Conservation (phyloP, 2,797 vertebrate species). For the Pempheris klunzingeri region DNA sequence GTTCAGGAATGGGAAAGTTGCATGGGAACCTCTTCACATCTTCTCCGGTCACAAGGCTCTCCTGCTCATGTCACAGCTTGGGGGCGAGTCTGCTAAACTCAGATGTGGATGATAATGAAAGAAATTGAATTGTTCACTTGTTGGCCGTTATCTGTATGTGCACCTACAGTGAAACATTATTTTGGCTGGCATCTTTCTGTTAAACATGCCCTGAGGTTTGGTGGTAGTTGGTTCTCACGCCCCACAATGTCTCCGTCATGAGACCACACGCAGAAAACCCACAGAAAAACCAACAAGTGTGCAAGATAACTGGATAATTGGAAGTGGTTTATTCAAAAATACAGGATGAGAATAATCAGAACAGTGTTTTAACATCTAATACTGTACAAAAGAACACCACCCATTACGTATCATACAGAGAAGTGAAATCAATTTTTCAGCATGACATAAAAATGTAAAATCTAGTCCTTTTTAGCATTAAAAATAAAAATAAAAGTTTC, state of each 20-base stretch:
- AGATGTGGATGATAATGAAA: slow-evolving; percentile 71
- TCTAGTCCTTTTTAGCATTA: background rate
- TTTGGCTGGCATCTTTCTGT: slow-evolving; percentile 44
- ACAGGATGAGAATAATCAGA: slow-evolving; percentile 8
- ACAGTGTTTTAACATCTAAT: slow-evolving; percentile 21
- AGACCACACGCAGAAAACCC: slow-evolving; percentile 64
- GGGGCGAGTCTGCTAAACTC: slow-evolving; percentile 56
- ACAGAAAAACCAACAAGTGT: slow-evolving; percentile 50
- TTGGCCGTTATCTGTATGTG: slow-evolving; percentile 44
- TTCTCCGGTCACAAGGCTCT: slow-evolving; percentile 80
- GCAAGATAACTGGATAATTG: slow-evolving; percentile 41
- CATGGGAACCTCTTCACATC: slow-evolving; percentile 66
- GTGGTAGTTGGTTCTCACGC: slow-evolving; percentile 64
- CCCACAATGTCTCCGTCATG: slow-evolving; percentile 47
- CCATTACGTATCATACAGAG: slow-evolving; percentile 14
- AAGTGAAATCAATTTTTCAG: background rate
- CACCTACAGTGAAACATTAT: slow-evolving; percentile 60
- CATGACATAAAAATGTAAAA: background rate
- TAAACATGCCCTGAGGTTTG: slow-evolving; percentile 55
- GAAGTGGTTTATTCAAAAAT: slow-evolving; percentile 73
- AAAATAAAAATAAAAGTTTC: too few species aligned
- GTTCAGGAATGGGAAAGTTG: background rate
- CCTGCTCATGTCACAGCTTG: slow-evolving; percentile 62
- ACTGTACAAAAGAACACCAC: slow-evolving; percentile 50
- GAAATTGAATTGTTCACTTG: slow-evolving; percentile 71